Base-by-base conservation (phyloP, 2,888 invertebrate species). In the Entomobrya multifasciata region DNA sequence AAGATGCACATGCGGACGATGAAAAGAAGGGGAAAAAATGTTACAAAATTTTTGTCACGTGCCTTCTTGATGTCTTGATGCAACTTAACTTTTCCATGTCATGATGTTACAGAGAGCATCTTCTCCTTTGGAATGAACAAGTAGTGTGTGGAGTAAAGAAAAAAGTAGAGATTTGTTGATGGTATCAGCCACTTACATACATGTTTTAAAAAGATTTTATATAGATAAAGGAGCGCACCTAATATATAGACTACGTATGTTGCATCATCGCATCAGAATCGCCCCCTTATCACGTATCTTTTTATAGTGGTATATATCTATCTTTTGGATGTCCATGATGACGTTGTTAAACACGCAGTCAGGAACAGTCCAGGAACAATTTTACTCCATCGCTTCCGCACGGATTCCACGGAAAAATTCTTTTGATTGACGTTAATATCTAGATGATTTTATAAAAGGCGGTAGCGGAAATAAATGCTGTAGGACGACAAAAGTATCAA, bases 51-150 rank as follows among this genome's bases (percentile, higher is more conserved):
- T 85, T 87, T 77, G 87, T 87, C 87, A 87, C 87, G 87, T 87
- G 81, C 87, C 77, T 76, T 78, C 70, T 87, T 87, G 87, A 87
- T 87, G 87, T 82, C 86, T 82, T 81, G 81, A 82, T 87, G 87
- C 74, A 82, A 87, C 87, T 78, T 80, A 82, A 83, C 87, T 83
- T 80, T 79, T 72, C 41, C 57, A 55, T 84, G 84, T 83, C 65
- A 67, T 57, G 84, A 57, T 57, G 57, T 55, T 57, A 41, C 65
- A 67, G 67, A 70, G 84, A 77, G 84, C 70, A 76, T 84, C 49
- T 60, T 57, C 36, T 36, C 25, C 30, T 13, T 52, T n/a, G 30
- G 67, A 67, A 67, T 67, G 67, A 67, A 67, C 47, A 67, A 52
- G 72, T 74, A 52, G 52, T 27, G 22, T n/a, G n/a, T n/a, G n/a